Percentiles rank a stretch among this genome's conserved stretches.
These are phyloP conservation scores for Hipposideros larvatus DNA, from an alignment of 2,797 vertebrate genomes.

Conservation along the genomic window DNA sequence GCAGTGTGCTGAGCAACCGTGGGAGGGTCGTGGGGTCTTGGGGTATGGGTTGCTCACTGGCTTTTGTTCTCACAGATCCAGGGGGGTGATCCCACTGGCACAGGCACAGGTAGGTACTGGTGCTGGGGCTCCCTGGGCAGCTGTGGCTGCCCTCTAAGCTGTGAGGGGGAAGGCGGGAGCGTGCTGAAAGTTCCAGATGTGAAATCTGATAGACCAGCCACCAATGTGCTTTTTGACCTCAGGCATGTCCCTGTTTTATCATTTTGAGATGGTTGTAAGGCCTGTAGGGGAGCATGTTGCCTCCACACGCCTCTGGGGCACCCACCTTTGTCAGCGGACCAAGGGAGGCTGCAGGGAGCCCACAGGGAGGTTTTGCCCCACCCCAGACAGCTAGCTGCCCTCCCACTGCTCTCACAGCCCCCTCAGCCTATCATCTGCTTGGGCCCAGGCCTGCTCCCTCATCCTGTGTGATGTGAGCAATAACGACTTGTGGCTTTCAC, in stretches of 20 bases:
- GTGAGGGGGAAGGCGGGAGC: background rate
- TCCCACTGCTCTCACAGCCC: background rate
- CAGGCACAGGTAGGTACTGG: constrained; percentile 93
- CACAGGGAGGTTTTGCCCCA: accelerated
- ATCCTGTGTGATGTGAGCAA: accelerated
- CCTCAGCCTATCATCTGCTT: background rate
- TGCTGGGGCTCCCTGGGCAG: background rate
- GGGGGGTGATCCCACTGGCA: constrained; percentile 98
- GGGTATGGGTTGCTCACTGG: background rate
- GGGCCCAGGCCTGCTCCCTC: accelerated
- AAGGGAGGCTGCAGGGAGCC: background rate
- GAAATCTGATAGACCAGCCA: background rate
- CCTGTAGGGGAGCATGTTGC: no score
- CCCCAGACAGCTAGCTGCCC: background rate
- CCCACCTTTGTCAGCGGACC: no score
- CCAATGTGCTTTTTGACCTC: background rate
- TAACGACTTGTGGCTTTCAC: background rate
- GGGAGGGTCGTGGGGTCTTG: accelerated
- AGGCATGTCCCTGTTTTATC: background rate
- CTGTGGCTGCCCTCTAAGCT: accelerated
- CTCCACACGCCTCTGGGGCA: background rate
- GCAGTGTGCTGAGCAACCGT: background rate
- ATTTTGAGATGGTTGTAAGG: background rate
- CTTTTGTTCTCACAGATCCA: constrained; percentile 92
- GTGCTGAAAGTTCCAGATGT: background rate